phyloP scores from a whole-genome alignment of 2,797 vertebrate genomes.

The Tapirus indicus region DNA sequence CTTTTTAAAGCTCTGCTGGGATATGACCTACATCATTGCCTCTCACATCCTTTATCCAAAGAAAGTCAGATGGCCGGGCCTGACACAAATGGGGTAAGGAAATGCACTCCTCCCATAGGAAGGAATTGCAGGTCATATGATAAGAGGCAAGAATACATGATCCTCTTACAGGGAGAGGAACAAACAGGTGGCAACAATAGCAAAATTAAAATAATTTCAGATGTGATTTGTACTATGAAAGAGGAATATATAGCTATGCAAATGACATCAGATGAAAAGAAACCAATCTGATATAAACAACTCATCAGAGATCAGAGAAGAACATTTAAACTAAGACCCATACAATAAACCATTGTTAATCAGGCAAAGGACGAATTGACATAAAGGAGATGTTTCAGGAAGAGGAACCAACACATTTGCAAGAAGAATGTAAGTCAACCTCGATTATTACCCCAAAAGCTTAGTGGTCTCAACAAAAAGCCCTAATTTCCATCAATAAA shows the following conservation, averaged over 20 bases:
- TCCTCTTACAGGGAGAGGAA: background rate
- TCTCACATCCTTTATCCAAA: background rate
- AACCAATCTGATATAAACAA: background rate
- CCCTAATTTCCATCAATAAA: background rate
- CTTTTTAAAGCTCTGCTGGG: background rate
- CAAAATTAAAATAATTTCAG: slow-evolving; percentile 5
- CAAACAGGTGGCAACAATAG: background rate
- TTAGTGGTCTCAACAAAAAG: background rate
- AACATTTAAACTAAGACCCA: background rate
- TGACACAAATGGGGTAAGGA: background rate
- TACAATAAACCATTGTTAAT: background rate
- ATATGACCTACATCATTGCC: background rate
- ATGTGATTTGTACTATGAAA: background rate
- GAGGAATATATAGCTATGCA: background rate
- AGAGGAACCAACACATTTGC: background rate
- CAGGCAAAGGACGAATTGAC: background rate
- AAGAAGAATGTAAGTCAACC: background rate
- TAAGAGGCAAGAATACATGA: background rate
- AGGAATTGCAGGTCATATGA: background rate
- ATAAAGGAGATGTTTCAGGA: background rate
- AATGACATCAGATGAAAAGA: background rate
- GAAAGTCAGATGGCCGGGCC: background rate
- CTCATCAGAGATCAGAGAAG: background rate
- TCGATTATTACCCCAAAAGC: background rate
- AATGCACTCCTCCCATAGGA: background rate